Evolutionary conservation across 2,797 vertebrate species (phyloP).

Genomic region (Pantherophis vulpinus): DNA sequence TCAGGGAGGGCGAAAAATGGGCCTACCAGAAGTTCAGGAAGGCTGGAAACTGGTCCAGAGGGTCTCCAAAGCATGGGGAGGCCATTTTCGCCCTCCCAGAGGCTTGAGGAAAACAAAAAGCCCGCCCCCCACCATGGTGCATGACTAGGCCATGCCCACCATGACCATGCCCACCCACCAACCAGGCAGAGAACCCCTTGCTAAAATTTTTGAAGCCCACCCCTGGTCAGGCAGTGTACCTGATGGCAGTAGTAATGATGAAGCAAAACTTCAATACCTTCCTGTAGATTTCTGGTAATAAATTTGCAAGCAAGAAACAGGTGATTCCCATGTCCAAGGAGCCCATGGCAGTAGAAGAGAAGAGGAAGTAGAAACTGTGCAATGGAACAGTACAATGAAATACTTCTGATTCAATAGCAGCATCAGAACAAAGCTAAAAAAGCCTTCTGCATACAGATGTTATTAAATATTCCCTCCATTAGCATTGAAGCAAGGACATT

Average conservation of each 20-base stretch:
- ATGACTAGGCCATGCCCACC: too few species aligned
- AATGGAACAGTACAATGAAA: neutral
- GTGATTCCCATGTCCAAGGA: neutral
- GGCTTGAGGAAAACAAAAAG: too few species aligned
- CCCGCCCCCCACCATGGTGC: too few species aligned
- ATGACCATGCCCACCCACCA: too few species aligned
- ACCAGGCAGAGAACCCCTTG: too few species aligned
- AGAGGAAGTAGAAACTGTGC: neutral
- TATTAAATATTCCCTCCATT: neutral
- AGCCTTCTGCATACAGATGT: neutral
- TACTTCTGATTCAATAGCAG: neutral
- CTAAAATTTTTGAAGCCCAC: too few species aligned
- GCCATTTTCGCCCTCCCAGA: too few species aligned
- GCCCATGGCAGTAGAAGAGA: neutral
- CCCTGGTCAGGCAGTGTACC: neutral
- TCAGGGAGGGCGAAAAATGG: too few species aligned
- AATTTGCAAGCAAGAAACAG: neutral
- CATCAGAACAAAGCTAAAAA: neutral
- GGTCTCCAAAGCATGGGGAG: too few species aligned
- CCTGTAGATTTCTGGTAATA: neutral
- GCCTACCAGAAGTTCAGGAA: too few species aligned
- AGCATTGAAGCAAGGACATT: neutral
- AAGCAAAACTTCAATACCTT: neutral
- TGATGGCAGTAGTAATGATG: neutral
- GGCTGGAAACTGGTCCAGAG: too few species aligned